Evolutionary conservation across 2,888 invertebrate genomes (phyloP), one percentile per base, ranked within the genome.

Genomic region (Tenthredo notha): DNA sequence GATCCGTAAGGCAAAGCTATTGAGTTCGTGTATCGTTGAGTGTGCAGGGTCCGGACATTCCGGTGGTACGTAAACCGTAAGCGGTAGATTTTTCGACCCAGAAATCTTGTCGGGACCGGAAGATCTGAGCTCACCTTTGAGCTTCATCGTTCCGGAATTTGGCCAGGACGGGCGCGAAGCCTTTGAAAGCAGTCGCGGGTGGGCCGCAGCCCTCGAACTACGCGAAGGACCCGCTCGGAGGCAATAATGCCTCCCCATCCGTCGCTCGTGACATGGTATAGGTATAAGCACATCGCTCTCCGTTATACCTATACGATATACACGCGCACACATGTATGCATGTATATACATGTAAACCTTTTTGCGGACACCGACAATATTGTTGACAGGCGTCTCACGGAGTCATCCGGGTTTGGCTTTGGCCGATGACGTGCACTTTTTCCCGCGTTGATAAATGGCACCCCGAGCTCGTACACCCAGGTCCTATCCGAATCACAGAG

Each of bases 401-500:
- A 93, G 92, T 92, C 92, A 93, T 92, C 90, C 87, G 90, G 90
- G 89, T 92, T 91, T 91, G 86, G 90, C 88, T 86, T 87, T 87
- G 87, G 86, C 67, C 85, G 91, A 93, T 93, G 93, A 93, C 92
- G 89, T 87, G 92, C 91, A 91, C 90, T 91, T 92, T 92, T 93
- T 91, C 90, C 90, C 72, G 89, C 89, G 85, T 91, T 93, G 93
- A 93, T 93, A 93, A 93, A 93, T 93, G 92, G 91, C 90, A 90
- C 90, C 85, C 82, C 86, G 86, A 29, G 84, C 67, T 84, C 82
- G 89, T 89, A 89, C 25, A 25, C 61, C 89, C 87, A 85, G 67
- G 29, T 85, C 86, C 87, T 88, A 90, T 90, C 88, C 89, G 88
- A 90, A 87, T 90, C 88, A 88, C 86, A 86, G 86, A 86, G 88